Base-by-base conservation (phyloP, 2,113 vertebrate species). In the Pelusios castaneus region DNA sequence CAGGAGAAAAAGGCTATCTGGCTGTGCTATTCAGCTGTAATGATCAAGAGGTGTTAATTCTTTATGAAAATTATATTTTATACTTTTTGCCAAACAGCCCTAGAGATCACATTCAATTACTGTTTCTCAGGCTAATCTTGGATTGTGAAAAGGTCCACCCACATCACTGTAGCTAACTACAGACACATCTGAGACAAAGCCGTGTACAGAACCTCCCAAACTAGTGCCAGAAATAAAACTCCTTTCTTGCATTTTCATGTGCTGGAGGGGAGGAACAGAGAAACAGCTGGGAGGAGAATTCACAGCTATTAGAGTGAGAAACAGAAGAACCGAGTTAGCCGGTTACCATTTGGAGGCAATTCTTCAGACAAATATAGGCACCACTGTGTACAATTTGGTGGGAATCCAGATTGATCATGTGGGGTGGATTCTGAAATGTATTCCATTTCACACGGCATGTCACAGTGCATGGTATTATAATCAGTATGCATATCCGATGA, bases 121-220 rank as follows among this genome's bases (percentile, higher is more conserved):
- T 1, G 4, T 83, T 95, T 93, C 84, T 47, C 51, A 90, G 70
- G 86, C 78, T 55, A 70, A 85, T 31, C 55, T 55, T 43, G 92
- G 54, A 86, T 5, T 8, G 22, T 51, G 70, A 45, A 89, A 94
- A 21, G 27, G 63, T 88, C 87, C 73, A 31, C 27, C 22, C 38
- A 43, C 67, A 43, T 54, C 78, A 55, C 80, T 93, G 47, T 0
- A 86, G 29, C 17, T 84, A 93, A 88, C 73, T 92, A 91, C 41
- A 80, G 91, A 94, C 89, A 80, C 79, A 79, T 56, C 88, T 84
- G 85, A 93, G 1, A 92, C 90, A 95, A 93, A 91, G n/a, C 31
- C 0, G 0, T 14, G 56, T 0, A 13, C 82, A 81, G 43, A 87
- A 88, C 31, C 63, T 81, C 73, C 43, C 76, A 84, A 88, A 94